Evolutionary conservation across 2,888 invertebrate genomes (phyloP).

Genomic region (Phrixothrix hirtus): DNA sequence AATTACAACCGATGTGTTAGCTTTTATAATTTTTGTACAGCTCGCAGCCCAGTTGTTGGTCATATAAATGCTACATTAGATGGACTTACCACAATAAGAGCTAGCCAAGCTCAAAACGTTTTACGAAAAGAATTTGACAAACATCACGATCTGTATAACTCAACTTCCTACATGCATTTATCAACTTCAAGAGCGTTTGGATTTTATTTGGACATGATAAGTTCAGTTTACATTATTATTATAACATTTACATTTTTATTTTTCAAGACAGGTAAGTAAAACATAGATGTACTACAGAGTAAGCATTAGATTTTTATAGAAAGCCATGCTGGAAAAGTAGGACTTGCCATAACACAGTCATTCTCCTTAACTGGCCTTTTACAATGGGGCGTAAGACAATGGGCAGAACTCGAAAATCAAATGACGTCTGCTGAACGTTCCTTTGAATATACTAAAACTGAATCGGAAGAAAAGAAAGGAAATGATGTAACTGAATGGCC

Average conservation of each 20-base stretch:
- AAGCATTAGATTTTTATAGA: no score
- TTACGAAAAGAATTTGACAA: constrained; percentile 48
- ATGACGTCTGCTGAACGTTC: no score
- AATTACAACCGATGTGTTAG: not conserved
- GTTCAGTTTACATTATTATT: constrained; percentile 12
- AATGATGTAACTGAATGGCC: no score
- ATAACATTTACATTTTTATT: constrained; percentile 19
- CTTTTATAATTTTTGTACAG: constrained; percentile 40
- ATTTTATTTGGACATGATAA: constrained; percentile 13
- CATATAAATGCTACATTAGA: constrained; percentile 51
- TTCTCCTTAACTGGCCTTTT: no score
- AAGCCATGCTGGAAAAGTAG: no score
- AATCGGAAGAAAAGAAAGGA: no score
- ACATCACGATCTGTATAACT: constrained; percentile 51
- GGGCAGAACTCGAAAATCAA: no score
- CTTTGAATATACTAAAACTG: no score
- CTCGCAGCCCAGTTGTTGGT: constrained; percentile 51
- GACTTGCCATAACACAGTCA: no score
- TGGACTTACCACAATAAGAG: constrained; percentile 51
- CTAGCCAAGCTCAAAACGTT: constrained; percentile 45
- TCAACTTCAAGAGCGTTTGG: constrained; percentile 40
- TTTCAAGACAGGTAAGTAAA: constrained; percentile 16
- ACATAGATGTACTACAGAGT: no score
- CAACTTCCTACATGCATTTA: constrained; percentile 46
- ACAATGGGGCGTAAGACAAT: no score